Evolutionary conservation across 2,113 vertebrate genomes (phyloP).

Genomic region (Hucho hucho): DNA sequence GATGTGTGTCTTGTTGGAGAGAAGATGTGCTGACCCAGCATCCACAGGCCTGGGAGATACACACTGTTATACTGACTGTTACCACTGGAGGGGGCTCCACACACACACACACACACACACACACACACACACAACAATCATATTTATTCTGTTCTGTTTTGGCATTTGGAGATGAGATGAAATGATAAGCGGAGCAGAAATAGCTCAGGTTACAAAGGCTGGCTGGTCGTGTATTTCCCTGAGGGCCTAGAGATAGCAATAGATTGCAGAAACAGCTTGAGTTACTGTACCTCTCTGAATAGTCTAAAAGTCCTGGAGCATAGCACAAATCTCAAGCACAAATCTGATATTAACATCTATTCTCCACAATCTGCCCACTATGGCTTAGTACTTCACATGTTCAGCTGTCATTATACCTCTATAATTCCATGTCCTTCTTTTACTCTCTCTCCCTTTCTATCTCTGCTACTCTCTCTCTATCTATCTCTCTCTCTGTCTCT

Average conservation of each 20-base stretch:
- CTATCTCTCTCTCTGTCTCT: not conserved
- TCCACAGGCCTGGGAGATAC: conserved; percentile 23
- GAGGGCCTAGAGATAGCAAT: conserved; percentile 1
- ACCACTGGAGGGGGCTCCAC: not conserved
- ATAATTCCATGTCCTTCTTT: not conserved
- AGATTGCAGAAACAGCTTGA: conserved; percentile 3
- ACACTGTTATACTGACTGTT: conserved; percentile 18
- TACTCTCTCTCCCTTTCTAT: not conserved
- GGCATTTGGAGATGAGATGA: conserved; percentile 41
- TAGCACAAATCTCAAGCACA: conserved; percentile 12
- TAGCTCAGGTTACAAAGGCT: conserved; percentile 47
- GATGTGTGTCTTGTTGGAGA: conserved; percentile 30
- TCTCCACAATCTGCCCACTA: not conserved
- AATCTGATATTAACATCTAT: conserved; percentile 19
- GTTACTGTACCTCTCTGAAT: not conserved
- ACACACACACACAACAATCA: conserved; percentile 35
- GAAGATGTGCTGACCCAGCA: conserved; percentile 52
- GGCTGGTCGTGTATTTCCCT: not conserved
- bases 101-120: not conserved
- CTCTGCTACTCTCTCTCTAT: too few species aligned
- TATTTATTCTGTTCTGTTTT: conserved; percentile 46
- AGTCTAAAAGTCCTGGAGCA: conserved; percentile 2
- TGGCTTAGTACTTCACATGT: conserved; percentile 1
- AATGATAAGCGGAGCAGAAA: conserved; percentile 31
- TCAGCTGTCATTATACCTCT: not conserved